phyloP scores from a whole-genome alignment of 2,888 invertebrate species.

The Zygogramma bicolorata region DNA sequence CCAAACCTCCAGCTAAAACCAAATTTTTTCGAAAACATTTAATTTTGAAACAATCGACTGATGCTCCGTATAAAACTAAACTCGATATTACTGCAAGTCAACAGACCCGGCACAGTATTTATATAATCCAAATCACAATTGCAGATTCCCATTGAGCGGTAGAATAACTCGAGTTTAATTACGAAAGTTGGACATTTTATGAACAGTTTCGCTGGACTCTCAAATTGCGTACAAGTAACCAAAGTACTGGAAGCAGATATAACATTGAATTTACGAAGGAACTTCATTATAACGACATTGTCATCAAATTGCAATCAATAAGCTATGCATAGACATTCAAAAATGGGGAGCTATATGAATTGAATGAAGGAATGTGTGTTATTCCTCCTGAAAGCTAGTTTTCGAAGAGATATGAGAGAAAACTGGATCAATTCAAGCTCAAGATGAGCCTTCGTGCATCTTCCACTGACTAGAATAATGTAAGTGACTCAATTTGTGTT shows the following conservation, averaged over 20 bases:
- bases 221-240: not conserved
- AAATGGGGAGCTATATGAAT: too few relatives aligned
- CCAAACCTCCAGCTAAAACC: too few relatives aligned
- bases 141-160: not conserved
- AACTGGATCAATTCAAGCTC: too few relatives aligned
- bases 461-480: too few relatives aligned
- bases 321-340: not conserved
- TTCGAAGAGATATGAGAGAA: too few relatives aligned
- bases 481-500: too few relatives aligned
- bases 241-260: not conserved
- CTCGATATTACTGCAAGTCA: not conserved
- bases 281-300: not conserved
- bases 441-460: too few relatives aligned
- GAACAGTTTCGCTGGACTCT: not conserved
- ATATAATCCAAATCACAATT: not conserved
- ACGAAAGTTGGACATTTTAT: not conserved
- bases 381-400: too few relatives aligned
- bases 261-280: not conserved
- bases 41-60: too few relatives aligned
- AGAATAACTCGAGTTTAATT: not conserved
- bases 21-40: too few relatives aligned
- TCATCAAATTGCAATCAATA: not conserved
- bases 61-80: too few relatives aligned
- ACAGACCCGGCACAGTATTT: not conserved
- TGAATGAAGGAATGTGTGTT: too few relatives aligned